Conservation (phyloP, 1,140 invertebrate species). For the Acyrthosiphon pisum region DNA sequence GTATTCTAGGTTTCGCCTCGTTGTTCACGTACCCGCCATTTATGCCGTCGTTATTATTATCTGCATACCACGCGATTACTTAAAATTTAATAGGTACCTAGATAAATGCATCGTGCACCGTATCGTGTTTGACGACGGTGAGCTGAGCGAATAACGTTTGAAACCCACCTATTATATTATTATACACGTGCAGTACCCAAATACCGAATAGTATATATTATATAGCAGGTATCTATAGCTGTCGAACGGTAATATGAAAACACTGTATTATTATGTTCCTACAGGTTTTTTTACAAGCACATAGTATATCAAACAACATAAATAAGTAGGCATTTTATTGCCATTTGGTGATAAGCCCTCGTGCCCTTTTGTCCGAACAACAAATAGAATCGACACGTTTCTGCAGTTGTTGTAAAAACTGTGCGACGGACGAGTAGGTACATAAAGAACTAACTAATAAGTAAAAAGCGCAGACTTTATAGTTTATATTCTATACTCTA, state of each 20-base stretch:
- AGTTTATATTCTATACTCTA: background rate
- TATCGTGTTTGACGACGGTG: background rate
- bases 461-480: background rate
- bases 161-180: background rate
- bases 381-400: background rate
- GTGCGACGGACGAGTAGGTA: background rate
- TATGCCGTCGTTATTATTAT: background rate
- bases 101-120: background rate
- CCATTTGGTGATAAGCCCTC: background rate
- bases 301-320: background rate
- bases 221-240: background rate
- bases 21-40: background rate
- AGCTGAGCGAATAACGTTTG: background rate
- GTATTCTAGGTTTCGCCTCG: background rate
- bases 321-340: background rate
- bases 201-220: background rate
- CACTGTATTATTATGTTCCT: background rate
- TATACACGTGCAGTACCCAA: background rate
- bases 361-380: background rate
- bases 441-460: background rate
- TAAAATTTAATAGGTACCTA: background rate
- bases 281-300: background rate
- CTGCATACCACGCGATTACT: background rate
- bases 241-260: background rate
- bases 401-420: background rate